These are phyloP conservation scores for Augochlora pura DNA, from an alignment of 1,140 invertebrate species.

Conservation along the genomic window DNA sequence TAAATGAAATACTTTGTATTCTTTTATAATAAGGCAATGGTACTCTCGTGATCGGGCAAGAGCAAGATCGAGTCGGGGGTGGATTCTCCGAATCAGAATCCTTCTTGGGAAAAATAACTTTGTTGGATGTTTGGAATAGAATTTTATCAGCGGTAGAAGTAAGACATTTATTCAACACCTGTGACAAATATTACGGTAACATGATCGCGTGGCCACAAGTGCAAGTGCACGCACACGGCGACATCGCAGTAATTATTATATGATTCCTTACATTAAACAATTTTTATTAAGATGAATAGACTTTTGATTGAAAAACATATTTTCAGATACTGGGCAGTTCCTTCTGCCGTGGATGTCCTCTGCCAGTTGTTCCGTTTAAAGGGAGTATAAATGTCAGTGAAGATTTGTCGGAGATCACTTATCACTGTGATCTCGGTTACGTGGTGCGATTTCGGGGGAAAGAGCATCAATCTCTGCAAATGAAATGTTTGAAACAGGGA, in stretches of 20 bases:
- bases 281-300: no score
- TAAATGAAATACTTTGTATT: no score
- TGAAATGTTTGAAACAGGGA: slow-evolving; percentile 79
- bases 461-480: slow-evolving; percentile 65
- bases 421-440: slow-evolving; percentile 74
- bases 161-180: slow-evolving; percentile 78
- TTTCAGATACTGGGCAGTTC: slow-evolving; percentile 74
- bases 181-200: slow-evolving; percentile 80
- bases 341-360: slow-evolving; percentile 81
- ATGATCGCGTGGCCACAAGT: slow-evolving; percentile 84
- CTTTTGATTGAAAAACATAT: background rate
- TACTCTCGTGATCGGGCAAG: slow-evolving; percentile 85
- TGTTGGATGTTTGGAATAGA: slow-evolving; percentile 84
- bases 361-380: slow-evolving; percentile 74
- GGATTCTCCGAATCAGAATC: slow-evolving; percentile 85
- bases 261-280: background rate
- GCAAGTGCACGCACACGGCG: slow-evolving; percentile 80
- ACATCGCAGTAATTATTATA: slow-evolving; percentile 75
- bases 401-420: slow-evolving; percentile 67
- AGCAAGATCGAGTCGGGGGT: slow-evolving; percentile 84
- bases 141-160: slow-evolving; percentile 78
- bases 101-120: slow-evolving; percentile 83
- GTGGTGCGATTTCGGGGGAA: slow-evolving; percentile 73
- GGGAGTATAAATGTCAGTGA: slow-evolving; percentile 74
- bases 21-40: slow-evolving; percentile 78